Base-by-base conservation (phyloP, 2,888 invertebrate genomes). In the Taphrorychus bicolor region DNA sequence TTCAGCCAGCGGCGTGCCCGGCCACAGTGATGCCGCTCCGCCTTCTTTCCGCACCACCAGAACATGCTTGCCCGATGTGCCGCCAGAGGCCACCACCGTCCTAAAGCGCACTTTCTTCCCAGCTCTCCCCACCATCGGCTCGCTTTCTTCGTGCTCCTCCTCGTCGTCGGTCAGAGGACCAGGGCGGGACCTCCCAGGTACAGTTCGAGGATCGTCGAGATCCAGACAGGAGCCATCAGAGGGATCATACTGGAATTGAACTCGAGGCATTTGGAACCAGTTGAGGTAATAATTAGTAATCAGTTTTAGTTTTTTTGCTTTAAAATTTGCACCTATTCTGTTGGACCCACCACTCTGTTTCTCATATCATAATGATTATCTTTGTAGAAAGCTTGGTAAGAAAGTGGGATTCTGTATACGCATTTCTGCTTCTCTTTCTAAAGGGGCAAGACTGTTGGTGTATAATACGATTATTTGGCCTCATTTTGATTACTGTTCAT, bases 191-290 rank as follows among this genome's bases (percentile, higher is more conserved):
- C 89, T 72, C 89, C 89, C 72, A 87, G 90, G 63, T 91, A 91
- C 84, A 89, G 90, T 82, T 91, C 91, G 73, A 87, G 92, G 79
- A 91, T 93, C 76, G 90, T 94, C 76, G 90, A 91, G 83, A 93
- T 93, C 42, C 89, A 91, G 78, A 87, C 85, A 81, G 92, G 92
- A 73, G 88, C 88, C 11, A 88, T 89, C 76, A 86, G 89, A 71
- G 89, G 89, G 66, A 84, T 88, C 69, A 88, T 88, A 71, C 84
- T 90, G 83, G 90, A 91, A 80, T 85, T 90, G 66, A 89, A 88
- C 76, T 89, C 89, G 14, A 86, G 88, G 66, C 89, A 90, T 73
- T 80, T 91, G 81, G 91, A 91, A 81, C 91, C 91, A 0, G 91
- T 91, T 75, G 91, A 94, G 83, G 92, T n/a, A n/a, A n/a, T n/a